phyloP scores from a whole-genome alignment of 2,113 vertebrate genomes.

The Fulica atra region DNA sequence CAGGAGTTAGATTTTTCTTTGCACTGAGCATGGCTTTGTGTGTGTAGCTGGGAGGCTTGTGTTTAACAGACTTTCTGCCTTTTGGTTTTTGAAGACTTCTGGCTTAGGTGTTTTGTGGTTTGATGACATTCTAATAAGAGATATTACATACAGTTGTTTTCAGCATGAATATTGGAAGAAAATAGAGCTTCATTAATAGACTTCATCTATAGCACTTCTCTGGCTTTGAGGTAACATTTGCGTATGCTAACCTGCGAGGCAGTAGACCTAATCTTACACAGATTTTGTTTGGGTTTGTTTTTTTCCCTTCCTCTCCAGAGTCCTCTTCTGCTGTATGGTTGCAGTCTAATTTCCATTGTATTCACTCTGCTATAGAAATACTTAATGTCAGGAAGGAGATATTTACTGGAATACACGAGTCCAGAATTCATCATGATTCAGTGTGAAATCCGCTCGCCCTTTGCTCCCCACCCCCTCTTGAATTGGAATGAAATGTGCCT shows the following conservation, averaged over 20 bases:
- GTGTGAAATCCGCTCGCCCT: constrained; percentile 84
- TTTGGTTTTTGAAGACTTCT: constrained; percentile 19
- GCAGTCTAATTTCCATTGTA: constrained; percentile 75
- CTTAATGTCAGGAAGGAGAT: constrained; percentile 80
- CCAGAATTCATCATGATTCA: constrained; percentile 88
- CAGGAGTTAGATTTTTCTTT: neutral
- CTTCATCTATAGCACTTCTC: neutral
- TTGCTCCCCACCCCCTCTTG: constrained; percentile 81
- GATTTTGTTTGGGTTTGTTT: neutral
- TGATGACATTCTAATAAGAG: neutral
- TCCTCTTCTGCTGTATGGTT: neutral
- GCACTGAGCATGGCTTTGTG: neutral
- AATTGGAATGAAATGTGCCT: constrained; percentile 87
- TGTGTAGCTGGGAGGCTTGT: neutral
- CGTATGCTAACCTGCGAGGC: neutral
- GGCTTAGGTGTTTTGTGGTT: neutral
- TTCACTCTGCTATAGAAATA: constrained; percentile 73
- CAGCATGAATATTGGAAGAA: neutral
- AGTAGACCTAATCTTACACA: neutral
- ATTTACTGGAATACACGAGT: constrained; percentile 81
- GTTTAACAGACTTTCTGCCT: neutral
- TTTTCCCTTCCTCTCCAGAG: neutral
- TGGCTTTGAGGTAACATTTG: neutral
- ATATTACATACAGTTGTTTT: neutral
- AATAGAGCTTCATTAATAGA: neutral